phyloP scores from a whole-genome alignment of 2,797 vertebrate species.

The Trachurus trachurus region DNA sequence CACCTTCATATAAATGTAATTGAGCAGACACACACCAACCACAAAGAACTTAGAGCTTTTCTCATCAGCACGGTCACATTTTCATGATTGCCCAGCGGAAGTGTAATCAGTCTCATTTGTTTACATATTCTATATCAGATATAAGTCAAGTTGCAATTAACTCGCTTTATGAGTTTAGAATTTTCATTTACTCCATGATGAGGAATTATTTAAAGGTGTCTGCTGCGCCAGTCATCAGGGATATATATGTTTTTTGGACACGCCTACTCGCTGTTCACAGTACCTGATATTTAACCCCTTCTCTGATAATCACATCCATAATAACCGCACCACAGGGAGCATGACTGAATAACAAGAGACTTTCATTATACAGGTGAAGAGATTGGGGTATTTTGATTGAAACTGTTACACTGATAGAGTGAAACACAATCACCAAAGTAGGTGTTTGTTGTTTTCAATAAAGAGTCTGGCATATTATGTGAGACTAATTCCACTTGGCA shows the following conservation, averaged over 20 bases:
- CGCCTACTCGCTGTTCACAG: neutral
- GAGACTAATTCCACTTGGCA: slow-evolving; percentile 72
- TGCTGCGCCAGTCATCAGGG: neutral
- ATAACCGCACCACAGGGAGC: neutral
- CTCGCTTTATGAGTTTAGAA: slow-evolving; percentile 42
- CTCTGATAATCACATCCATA: neutral
- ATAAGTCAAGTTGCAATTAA: slow-evolving; percentile 58
- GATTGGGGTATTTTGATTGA: slow-evolving; percentile 27
- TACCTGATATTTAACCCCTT: slow-evolving; percentile 1
- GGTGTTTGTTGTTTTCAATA: slow-evolving; percentile 58
- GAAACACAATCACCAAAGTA: slow-evolving; percentile 31
- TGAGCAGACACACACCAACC: slow-evolving; percentile 49
- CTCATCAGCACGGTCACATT: slow-evolving; percentile 60
- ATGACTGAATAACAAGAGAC: neutral
- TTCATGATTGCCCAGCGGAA: slow-evolving; percentile 61
- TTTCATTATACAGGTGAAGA: neutral
- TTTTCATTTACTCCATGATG: slow-evolving; percentile 39
- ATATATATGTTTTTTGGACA: neutral
- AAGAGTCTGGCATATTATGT: slow-evolving; percentile 60
- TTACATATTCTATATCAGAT: slow-evolving; percentile 58
- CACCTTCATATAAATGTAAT: slow-evolving; percentile 43
- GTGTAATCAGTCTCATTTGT: slow-evolving; percentile 72
- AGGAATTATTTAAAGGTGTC: slow-evolving; percentile 11
- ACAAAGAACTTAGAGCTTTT: slow-evolving; percentile 52
- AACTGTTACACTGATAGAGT: slow-evolving; percentile 16